Evolutionary conservation across 2,888 invertebrate species (phyloP).

Genomic region (Dicranocentrus wangi): DNA sequence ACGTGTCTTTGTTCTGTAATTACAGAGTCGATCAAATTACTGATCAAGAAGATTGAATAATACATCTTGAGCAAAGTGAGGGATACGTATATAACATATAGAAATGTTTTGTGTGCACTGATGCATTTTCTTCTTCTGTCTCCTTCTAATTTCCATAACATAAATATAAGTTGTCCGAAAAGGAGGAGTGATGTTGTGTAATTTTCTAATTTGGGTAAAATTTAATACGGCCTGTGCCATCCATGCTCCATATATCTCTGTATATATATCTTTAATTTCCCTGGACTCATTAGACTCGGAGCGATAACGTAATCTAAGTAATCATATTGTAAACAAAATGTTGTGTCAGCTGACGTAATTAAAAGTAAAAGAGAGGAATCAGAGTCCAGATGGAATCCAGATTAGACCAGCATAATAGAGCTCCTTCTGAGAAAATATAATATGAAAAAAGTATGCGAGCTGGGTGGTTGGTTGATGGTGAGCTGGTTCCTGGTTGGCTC

Average conservation of each 20-base stretch:
- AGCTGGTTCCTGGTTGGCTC: too few relatives aligned
- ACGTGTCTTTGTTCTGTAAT: conserved; percentile 34
- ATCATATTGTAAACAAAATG: conserved; percentile 21
- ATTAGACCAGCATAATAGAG: neutral
- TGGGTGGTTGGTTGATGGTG: too few relatives aligned
- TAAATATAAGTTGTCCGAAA: too few relatives aligned
- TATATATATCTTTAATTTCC: neutral
- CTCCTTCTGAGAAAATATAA: too few relatives aligned
- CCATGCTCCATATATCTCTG: too few relatives aligned
- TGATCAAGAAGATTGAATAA: conserved; percentile 28
- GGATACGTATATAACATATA: neutral
- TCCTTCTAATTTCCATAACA: conserved; percentile 15
- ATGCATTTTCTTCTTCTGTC: neutral
- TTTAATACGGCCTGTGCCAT: neutral
- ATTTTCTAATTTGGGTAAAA: conserved; percentile 14
- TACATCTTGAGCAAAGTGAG: neutral
- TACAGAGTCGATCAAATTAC: conserved; percentile 29
- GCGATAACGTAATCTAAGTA: conserved; percentile 13
- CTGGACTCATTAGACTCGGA: conserved; percentile 2
- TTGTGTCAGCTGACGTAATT: conserved; percentile 22
- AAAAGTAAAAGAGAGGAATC: neutral
- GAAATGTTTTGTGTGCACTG: too few relatives aligned
- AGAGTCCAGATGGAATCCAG: neutral
- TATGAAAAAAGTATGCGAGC: too few relatives aligned
- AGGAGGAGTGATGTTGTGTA: neutral